Evolutionary conservation across 2,888 invertebrate species (phyloP), one percentile per base, ranked within the genome.

Genomic region (Chorisops tibialis): DNA sequence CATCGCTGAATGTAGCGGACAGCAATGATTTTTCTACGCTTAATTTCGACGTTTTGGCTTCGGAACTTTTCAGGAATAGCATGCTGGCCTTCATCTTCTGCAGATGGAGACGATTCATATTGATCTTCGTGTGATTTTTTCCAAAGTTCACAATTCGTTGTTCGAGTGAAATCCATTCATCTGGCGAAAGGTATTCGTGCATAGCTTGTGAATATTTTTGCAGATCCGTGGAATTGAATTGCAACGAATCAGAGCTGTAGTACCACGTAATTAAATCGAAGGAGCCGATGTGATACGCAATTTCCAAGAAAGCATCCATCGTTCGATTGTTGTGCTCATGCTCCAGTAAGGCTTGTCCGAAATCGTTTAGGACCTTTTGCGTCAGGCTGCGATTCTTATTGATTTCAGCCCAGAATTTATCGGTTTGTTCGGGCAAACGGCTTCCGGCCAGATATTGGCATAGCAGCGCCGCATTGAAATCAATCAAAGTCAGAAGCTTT

Each of bases 141-240:
- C 77, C 78, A 61, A 77, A 78, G 37, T 77, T 78, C 7, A 74
- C 70, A 24, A 78, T 73, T n/a, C 76, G 69, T 62, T 77, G 75
- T 37, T 73, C 71, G 9, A 78, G 70, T 43, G 75, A 63, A 2
- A 69, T 67, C 78, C 78, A 78, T 59, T 78, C 75, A 4, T 72
- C 70, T 6, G 61, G 48, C 0, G 70, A 64, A 2, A 78, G 67
- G 48, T 74, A 76, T 1, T 68, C 63, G 41, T 74, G 71, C 2
- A 74, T 51, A 6, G 66, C 65, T 30, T 68, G 65, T 1, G 64
- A 4, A 9, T 43, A 5, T 2, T 59, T 41, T 2, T 67, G 63
- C 1, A 24, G 2, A 14, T 18, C 30, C 19, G n/a, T 43, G 9
- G 54, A 12, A 12, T 6, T n/a, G 2, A 11, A 35, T 43, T 49